Conservation (phyloP, 2,888 invertebrate genomes). For the Elmis aenea region DNA sequence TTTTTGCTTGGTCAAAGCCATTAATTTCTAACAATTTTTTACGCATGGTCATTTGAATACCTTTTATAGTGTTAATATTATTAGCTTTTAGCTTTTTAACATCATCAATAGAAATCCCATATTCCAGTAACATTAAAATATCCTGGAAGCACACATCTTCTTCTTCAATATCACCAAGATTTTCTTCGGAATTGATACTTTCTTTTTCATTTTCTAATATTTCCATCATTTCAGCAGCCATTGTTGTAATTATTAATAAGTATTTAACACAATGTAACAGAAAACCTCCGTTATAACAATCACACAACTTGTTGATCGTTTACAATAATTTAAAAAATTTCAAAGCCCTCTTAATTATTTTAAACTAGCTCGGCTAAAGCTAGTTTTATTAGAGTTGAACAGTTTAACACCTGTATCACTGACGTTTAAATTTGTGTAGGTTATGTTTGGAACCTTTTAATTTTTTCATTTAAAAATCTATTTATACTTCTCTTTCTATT, state of each 20-base stretch:
- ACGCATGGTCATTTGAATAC: constrained; percentile 73
- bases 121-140: constrained; percentile 60
- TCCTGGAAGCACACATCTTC: constrained; percentile 71
- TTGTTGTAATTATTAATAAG: constrained; percentile 5
- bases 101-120: constrained; percentile 66
- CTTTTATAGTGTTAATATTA: constrained; percentile 77
- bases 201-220: constrained; percentile 8
- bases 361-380: no score
- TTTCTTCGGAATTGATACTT: constrained; percentile 12
- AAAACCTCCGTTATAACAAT: no score
- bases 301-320: no score
- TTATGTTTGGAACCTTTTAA: no score
- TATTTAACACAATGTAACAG: no score
- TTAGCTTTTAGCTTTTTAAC: constrained; percentile 70
- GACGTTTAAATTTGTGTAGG: no score
- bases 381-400: no score
- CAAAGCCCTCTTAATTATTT: no score
- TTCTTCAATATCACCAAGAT: constrained; percentile 44
- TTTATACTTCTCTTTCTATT: no score
- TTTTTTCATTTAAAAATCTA: no score
- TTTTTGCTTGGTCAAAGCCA: constrained; percentile 72
- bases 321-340: no score
- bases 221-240: constrained; percentile 13
- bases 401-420: no score
- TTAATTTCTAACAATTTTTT: constrained; percentile 68